Conservation (phyloP, 2,113 vertebrate species). For the Clarias gariepinus region DNA sequence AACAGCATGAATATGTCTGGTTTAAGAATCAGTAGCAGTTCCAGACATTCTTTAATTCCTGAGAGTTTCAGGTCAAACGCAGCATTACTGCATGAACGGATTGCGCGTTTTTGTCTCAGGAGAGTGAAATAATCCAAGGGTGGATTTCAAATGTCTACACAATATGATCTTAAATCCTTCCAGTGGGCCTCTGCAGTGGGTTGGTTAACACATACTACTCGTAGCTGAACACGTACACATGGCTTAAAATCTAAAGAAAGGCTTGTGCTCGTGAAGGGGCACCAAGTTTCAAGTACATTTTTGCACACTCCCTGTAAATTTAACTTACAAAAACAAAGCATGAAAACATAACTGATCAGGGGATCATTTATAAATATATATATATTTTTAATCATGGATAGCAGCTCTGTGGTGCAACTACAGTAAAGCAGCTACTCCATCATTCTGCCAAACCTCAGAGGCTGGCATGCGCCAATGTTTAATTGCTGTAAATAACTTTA, state of each 20-base stretch:
- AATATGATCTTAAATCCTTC: background rate
- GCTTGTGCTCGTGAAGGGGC: background rate
- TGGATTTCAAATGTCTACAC: constrained; percentile 1
- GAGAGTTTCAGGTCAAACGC: constrained; percentile 13
- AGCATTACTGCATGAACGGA: background rate
- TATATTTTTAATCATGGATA: background rate
- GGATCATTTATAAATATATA: background rate
- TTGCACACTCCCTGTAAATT: background rate
- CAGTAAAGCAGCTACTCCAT: constrained; percentile 52
- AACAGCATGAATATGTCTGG: constrained; percentile 60
- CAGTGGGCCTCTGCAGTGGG: background rate
- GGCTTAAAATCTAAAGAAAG: background rate
- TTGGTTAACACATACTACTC: constrained; percentile 6
- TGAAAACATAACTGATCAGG: background rate
- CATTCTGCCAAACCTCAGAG: constrained; percentile 33
- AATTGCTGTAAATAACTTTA: constrained; percentile 57
- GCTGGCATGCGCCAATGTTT: constrained; percentile 48
- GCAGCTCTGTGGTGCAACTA: background rate
- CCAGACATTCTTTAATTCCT: constrained; percentile 47
- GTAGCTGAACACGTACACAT: background rate
- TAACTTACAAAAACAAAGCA: background rate
- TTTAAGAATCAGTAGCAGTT: constrained; percentile 55
- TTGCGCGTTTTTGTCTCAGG: background rate
- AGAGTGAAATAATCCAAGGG: background rate
- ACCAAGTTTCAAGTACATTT: background rate